A percentile compares a stretch with the other conserved stretches of the same genome.
Conservation (phyloP, 1,140 invertebrate genomes). For the Riptortus pedestris region DNA sequence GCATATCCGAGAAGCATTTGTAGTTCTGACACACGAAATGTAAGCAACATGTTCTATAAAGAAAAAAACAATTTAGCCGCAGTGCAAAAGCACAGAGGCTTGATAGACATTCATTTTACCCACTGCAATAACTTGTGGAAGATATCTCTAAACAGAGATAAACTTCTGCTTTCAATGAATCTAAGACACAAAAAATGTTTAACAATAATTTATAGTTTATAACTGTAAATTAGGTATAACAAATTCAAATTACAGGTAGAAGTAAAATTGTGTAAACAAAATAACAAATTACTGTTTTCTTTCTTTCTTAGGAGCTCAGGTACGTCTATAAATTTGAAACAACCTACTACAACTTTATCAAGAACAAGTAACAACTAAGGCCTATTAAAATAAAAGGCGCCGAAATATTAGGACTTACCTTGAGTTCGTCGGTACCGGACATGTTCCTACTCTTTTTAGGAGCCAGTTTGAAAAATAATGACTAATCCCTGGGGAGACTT, state of each 20-base stretch:
- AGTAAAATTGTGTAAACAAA: background rate
- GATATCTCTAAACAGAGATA: background rate
- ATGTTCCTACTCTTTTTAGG: background rate
- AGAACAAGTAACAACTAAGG: background rate
- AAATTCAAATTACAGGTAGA: background rate
- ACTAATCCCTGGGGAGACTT: background rate
- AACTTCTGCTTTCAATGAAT: background rate
- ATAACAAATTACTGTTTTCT: background rate
- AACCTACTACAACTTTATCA: too few relatives aligned
- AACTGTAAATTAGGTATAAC: background rate
- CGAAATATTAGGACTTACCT: background rate
- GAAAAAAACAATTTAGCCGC: background rate
- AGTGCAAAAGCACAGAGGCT: background rate
- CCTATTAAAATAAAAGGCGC: background rate
- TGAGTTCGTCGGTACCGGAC: constrained; percentile 14
- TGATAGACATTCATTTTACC: background rate
- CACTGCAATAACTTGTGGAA: too few relatives aligned
- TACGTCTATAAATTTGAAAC: too few relatives aligned
- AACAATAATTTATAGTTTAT: background rate
- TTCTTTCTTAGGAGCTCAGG: background rate
- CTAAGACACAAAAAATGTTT: background rate
- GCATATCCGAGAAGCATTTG: constrained; percentile 75
- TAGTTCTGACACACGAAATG: constrained; percentile 73
- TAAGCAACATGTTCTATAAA: constrained; percentile 64
- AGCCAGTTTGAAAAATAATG: constrained; percentile 4